phyloP scores from a whole-genome alignment of 2,113 vertebrate species.

The Danio rerio region GRCz12tu NC_133186.1:36094001-36094500 shows the following conservation, averaged over 20 bases:
- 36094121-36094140: neutral
- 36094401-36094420: too few species aligned
- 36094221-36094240: slow-evolving; percentile 6
- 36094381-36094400: neutral
- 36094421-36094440: too few species aligned
- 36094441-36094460: too few species aligned
- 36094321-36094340: neutral
- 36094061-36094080: neutral
- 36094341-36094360: neutral
- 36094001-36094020: neutral
- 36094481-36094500: too few species aligned
- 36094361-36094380: too few species aligned
- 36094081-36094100: slow-evolving; percentile 12
- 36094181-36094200: slow-evolving; percentile 3
- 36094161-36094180: neutral
- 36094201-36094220: slow-evolving; percentile 1
- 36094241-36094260: neutral
- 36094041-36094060: neutral
- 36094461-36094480: too few species aligned
- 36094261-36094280: neutral
- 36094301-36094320: neutral
- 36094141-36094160: slow-evolving; percentile 7
- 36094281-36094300: neutral
- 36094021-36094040: neutral
- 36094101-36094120: slow-evolving; percentile 2